Percentiles rank a stretch among this genome's conserved stretches.
phyloP scores from a whole-genome alignment of 2,113 vertebrate species.

The Toxotes jaculatrix region DNA sequence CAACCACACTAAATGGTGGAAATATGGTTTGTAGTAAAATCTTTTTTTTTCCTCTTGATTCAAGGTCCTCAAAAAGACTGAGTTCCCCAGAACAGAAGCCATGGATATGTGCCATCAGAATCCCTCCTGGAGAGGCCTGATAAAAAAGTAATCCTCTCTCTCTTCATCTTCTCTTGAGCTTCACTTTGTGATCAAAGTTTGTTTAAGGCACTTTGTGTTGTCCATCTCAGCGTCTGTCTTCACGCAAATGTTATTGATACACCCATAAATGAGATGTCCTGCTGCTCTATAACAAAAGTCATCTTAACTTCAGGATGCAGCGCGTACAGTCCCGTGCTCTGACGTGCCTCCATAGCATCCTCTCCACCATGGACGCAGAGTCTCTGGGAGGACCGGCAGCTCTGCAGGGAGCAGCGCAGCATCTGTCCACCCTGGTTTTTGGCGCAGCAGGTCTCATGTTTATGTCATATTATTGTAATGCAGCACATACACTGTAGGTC shows the following conservation, averaged over 20 bases:
- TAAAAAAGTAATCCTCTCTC: constrained; percentile 88
- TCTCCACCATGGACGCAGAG: constrained; percentile 91
- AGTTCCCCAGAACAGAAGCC: constrained; percentile 87
- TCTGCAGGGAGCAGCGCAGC: constrained; percentile 92
- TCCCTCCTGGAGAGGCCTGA: constrained; percentile 90
- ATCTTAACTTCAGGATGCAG: constrained; percentile 85
- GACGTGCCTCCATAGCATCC: constrained; percentile 93
- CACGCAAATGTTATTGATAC: not conserved
- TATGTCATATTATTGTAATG: not conserved
- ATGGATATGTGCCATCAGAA: constrained; percentile 87
- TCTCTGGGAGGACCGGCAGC: constrained; percentile 89
- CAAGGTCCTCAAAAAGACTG: constrained; percentile 94
- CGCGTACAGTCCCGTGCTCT: constrained; percentile 93
- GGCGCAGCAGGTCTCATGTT: constrained; percentile 85
- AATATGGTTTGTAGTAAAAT: not conserved
- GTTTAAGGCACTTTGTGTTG: not conserved
- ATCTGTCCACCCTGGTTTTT: constrained; percentile 91
- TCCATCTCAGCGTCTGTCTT: not conserved
- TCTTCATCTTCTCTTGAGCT: not conserved
- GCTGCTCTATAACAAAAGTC: not conserved
- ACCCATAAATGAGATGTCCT: not conserved
- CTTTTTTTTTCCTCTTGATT: not conserved
- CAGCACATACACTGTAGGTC: not conserved
- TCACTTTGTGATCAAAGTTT: not conserved
- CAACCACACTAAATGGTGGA: not conserved